A percentile compares a stretch with the other conserved stretches of the same genome.
phyloP scores from a whole-genome alignment of 2,113 vertebrate species.

The Oenanthe melanoleuca region DNA sequence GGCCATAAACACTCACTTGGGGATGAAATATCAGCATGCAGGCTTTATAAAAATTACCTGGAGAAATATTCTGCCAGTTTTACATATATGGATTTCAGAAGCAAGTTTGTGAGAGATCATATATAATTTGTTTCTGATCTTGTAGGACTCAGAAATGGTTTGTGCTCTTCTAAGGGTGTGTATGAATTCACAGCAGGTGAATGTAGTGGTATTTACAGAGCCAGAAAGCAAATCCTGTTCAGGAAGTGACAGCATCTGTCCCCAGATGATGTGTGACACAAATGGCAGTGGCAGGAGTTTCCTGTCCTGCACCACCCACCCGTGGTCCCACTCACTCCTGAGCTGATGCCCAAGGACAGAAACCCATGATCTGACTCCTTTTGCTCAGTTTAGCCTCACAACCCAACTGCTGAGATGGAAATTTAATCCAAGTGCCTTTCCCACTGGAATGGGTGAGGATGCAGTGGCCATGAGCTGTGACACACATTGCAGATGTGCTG shows the following conservation, averaged over 20 bases:
- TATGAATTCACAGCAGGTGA: background rate
- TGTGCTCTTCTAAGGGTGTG: background rate
- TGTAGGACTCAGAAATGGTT: background rate
- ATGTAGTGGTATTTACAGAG: background rate
- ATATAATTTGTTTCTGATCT: background rate
- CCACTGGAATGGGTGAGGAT: background rate
- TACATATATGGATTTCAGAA: background rate
- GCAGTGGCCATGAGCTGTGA: background rate
- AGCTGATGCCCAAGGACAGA: background rate
- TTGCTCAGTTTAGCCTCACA: background rate
- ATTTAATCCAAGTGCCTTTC: background rate
- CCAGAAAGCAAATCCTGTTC: background rate
- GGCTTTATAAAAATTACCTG: background rate
- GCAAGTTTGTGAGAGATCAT: background rate
- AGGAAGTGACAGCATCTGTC: background rate
- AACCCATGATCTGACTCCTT: background rate
- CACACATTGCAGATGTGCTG: fast-evolving
- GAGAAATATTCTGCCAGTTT: background rate
- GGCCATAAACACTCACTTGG: conserved; percentile 7
- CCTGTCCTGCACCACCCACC: background rate
- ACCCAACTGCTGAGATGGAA: background rate
- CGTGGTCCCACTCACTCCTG: background rate
- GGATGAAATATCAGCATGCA: background rate
- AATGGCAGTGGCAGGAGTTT: background rate
- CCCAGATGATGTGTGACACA: background rate